These are phyloP conservation scores for Dilophus febrilis DNA, from an alignment of 2,888 invertebrate species.

Conservation along the genomic window DNA sequence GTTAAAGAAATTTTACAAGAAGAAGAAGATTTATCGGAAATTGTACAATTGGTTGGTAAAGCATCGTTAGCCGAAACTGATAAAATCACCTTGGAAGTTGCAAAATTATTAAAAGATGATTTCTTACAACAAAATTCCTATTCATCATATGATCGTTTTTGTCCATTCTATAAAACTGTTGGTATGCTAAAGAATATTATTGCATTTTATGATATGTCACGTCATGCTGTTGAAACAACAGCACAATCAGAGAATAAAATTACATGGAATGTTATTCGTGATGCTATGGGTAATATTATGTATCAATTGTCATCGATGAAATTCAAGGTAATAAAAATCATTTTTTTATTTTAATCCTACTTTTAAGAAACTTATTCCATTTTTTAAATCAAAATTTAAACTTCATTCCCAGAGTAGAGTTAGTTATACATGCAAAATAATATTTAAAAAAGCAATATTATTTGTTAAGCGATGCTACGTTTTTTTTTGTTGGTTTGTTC, in stretches of 20 bases:
- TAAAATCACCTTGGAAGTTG: conserved; percentile 98
- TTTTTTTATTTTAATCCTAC: background rate
- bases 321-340: conserved; percentile 58
- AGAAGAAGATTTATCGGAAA: conserved; percentile 98
- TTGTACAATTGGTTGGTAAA: conserved; percentile 98
- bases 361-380: too few species aligned
- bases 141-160: conserved; percentile 89
- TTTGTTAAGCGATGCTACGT: too few species aligned
- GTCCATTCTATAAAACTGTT: conserved; percentile 99
- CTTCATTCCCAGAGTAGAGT: too few species aligned
- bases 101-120: conserved; percentile 95
- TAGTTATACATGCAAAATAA: too few species aligned
- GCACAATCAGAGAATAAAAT: conserved; percentile 98
- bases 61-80: conserved; percentile 96
- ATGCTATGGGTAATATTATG: conserved; percentile 89
- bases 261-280: conserved; percentile 95
- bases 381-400: too few species aligned
- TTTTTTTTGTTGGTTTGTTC: too few species aligned
- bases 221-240: conserved; percentile 94
- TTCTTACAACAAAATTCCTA: conserved; percentile 99
- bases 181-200: conserved; percentile 99
- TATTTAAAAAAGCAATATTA: too few species aligned
- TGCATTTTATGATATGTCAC: conserved; percentile 93
- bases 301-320: conserved; percentile 99
- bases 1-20: conserved; percentile 90